These are phyloP conservation scores for Heliothis virescens DNA, from an alignment of 1,140 invertebrate genomes.

Conservation along the genomic window DNA sequence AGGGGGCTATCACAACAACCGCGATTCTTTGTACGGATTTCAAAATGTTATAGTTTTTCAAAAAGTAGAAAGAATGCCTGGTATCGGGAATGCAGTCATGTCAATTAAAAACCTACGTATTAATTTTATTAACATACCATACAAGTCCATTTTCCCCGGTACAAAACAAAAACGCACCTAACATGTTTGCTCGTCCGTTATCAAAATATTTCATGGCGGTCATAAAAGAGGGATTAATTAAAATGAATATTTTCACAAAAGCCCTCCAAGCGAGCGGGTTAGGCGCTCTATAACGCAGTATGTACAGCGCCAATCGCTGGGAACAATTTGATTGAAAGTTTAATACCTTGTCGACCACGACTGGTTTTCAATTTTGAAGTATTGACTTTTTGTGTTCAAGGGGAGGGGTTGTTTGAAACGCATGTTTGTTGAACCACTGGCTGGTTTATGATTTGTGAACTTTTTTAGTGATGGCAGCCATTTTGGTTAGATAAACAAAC, in stretches of 20 bases:
- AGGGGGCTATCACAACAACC: no score
- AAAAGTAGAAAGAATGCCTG: no score
- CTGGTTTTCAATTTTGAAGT: slow-evolving; percentile 29
- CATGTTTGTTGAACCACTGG: background rate
- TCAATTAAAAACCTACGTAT: no score
- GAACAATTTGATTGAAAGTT: slow-evolving; percentile 43
- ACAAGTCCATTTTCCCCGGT: background rate
- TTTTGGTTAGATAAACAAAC: background rate
- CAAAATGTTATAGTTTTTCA: no score
- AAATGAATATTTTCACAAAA: slow-evolving; percentile 38
- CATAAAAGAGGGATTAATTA: slow-evolving; percentile 32
- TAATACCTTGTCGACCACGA: slow-evolving; percentile 28
- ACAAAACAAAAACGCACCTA: slow-evolving; percentile 18
- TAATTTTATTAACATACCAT: no score
- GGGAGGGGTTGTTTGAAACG: background rate
- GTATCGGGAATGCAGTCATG: no score
- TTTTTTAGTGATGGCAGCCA: background rate
- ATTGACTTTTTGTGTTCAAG: slow-evolving; percentile 17
- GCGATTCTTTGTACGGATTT: no score
- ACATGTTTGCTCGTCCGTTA: background rate
- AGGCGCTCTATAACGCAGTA: background rate
- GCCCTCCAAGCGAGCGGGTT: background rate
- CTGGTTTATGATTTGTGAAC: background rate
- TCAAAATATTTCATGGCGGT: slow-evolving; percentile 10
- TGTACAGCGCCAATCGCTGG: slow-evolving; percentile 13